Base-by-base conservation (phyloP, 2,113 vertebrate species). In the Siniperca chuatsi region DNA sequence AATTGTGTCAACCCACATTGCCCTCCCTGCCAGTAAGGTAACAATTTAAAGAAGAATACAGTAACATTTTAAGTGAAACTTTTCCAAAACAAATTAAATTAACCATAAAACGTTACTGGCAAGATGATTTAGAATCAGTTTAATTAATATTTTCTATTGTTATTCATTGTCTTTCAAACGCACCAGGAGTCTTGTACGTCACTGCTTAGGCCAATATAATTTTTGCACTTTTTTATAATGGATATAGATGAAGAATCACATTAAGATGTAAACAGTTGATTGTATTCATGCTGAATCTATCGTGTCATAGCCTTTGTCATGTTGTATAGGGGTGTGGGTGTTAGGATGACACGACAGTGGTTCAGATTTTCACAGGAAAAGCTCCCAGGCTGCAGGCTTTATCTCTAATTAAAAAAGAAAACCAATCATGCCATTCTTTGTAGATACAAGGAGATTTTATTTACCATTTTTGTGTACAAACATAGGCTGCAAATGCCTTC, bases 401-500 rank as follows among this genome's bases (percentile, higher is more conserved):
- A 2, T 57, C 21, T 23, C 5, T 10, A 37, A 55, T 15, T 1
- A 2, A 23, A 40, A 21, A 61, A 44, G 4, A 15, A 48, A 44
- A n/a, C 6, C 20, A 71, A 61, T 62, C n/a, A 20, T 15, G 12
- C 44, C 21, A 25, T 76, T 68, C 18, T 78, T 52, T 89, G 91
- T 92, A 93, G 93, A 95, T 96, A 95, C 94, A 94, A 94, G 92
- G 92, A 95, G 86, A 89, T 94, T 96, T 96, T 96, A 96, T 96
- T 96, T 92, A 92, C 93, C 92, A 93, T 93, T 95, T 89, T 94
- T 89, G 94, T 95, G 94, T 96, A 95, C 95, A 96, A 96, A 96
- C 93, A 93, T 88, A 93, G 95, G 93, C 93, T 77, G 86, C 94
- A 95, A 96, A 95, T 89, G 94, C 92, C 93, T 94, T 93, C 90